phyloP scores from a whole-genome alignment of 1,140 invertebrate species.

The Catajapyx aquilonaris region DNA sequence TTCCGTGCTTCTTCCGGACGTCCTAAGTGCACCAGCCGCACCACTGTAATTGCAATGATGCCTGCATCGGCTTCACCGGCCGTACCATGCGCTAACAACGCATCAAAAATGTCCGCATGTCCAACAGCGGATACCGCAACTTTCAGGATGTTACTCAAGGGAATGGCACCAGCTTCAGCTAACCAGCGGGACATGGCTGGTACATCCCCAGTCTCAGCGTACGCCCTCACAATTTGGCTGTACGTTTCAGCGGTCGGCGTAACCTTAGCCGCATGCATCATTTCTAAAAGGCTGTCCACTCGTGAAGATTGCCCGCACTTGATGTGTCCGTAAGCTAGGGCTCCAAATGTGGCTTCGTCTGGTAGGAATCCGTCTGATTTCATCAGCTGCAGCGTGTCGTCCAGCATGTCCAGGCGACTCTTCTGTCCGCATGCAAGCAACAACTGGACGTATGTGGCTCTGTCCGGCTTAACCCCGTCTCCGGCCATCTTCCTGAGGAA shows the following conservation, averaged over 20 bases:
- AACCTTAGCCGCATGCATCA: constrained; percentile 27
- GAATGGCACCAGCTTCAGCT: constrained; percentile 7
- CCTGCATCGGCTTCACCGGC: constrained; percentile 12
- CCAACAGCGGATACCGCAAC: constrained; percentile 27
- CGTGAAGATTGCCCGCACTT: constrained; percentile 23
- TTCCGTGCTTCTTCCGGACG: too few relatives aligned
- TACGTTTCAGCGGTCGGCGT: constrained; percentile 24
- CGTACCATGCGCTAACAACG: constrained; percentile 8
- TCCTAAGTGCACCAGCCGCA: too few relatives aligned
- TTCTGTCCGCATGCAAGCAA: constrained; percentile 26
- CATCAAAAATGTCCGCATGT: constrained; percentile 14
- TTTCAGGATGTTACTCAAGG: constrained; percentile 16
- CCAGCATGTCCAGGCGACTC: constrained; percentile 33
- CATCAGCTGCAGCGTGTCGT: constrained; percentile 33
- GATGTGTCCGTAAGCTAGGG: constrained; percentile 31
- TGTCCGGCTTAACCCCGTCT: constrained; percentile 21
- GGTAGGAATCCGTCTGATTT: constrained; percentile 27
- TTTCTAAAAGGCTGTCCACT: constrained; percentile 23
- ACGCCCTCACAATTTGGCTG: constrained; percentile 20
- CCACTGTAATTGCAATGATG: too few relatives aligned
- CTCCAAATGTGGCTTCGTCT: constrained; percentile 32
- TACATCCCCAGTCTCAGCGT: constrained; percentile 25
- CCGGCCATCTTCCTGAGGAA: constrained; percentile 13
- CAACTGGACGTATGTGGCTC: constrained; percentile 25
- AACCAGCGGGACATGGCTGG: constrained; percentile 16